These are phyloP conservation scores for Phorcus lineatus DNA, from an alignment of 2,888 invertebrate genomes.

Conservation along the genomic window DNA sequence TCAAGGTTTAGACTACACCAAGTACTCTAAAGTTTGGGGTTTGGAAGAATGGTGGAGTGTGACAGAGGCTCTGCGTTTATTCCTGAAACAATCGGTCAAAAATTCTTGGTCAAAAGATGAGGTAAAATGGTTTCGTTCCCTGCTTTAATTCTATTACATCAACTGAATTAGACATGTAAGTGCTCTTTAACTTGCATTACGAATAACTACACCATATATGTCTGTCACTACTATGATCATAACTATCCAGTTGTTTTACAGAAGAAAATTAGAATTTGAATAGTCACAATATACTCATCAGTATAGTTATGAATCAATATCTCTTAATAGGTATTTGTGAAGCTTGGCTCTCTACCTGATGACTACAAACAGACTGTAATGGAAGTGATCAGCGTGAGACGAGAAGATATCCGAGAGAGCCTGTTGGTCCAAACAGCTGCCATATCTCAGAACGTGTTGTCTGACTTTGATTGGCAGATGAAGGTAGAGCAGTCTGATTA, in stretches of 20 bases:
- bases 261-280: too few species aligned
- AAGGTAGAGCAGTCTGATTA: constrained; percentile 64
- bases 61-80: constrained; percentile 44
- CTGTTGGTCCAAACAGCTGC: constrained; percentile 57
- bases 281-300: too few species aligned
- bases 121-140: constrained; percentile 38
- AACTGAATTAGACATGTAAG: too few species aligned
- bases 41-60: constrained; percentile 67
- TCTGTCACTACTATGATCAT: too few species aligned
- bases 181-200: too few species aligned
- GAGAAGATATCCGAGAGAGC: constrained; percentile 54
- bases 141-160: too few species aligned
- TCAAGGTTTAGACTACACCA: constrained; percentile 46
- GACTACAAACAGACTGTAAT: constrained; percentile 55
- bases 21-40: constrained; percentile 53
- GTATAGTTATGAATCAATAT: background rate
- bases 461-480: constrained; percentile 73
- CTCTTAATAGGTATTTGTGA: constrained; percentile 50
- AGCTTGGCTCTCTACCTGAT: constrained; percentile 51
- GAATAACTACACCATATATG: too few species aligned
- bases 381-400: constrained; percentile 58
- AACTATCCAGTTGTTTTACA: too few species aligned
- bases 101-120: constrained; percentile 62
- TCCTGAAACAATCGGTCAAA: constrained; percentile 55
- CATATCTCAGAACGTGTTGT: constrained; percentile 61